Conservation (phyloP, 2,797 vertebrate species). For the Hyperoplus lanceolatus region DNA sequence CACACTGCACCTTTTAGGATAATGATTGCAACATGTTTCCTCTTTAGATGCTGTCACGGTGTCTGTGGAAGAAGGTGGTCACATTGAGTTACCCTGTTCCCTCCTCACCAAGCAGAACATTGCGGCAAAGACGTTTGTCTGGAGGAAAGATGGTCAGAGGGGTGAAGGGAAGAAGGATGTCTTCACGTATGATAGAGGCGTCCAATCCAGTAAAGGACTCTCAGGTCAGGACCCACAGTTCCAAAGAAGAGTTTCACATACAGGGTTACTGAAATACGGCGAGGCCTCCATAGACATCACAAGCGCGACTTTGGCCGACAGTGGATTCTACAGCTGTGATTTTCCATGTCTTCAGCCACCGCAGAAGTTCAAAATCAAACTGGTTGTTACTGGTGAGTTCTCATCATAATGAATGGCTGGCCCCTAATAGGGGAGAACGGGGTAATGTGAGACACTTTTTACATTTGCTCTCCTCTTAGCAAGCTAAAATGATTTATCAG, state of each 20-base stretch:
- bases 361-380: rapidly evolving
- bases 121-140: rapidly evolving
- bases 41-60: rapidly evolving
- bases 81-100: constrained; percentile 12
- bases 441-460: too few relatives aligned
- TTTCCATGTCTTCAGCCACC: not conserved
- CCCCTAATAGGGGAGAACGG: too few relatives aligned
- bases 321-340: not conserved
- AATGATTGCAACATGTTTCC: not conserved
- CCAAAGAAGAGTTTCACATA: constrained; percentile 4
- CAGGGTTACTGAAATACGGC: rapidly evolving
- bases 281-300: not conserved
- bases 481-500: too few relatives aligned
- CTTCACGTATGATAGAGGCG: rapidly evolving
- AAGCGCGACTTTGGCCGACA: rapidly evolving
- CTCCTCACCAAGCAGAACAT: rapidly evolving
- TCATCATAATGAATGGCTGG: too few relatives aligned
- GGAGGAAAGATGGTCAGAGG: rapidly evolving
- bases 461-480: too few relatives aligned
- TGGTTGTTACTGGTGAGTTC: constrained; percentile 19
- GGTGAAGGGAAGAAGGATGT: not conserved
- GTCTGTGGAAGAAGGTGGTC: rapidly evolving
- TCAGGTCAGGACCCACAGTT: rapidly evolving
- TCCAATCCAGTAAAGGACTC: rapidly evolving
- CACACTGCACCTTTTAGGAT: too few relatives aligned